Conservation (phyloP, 2,888 invertebrate genomes). For the Chrysolina oricalcia region DNA sequence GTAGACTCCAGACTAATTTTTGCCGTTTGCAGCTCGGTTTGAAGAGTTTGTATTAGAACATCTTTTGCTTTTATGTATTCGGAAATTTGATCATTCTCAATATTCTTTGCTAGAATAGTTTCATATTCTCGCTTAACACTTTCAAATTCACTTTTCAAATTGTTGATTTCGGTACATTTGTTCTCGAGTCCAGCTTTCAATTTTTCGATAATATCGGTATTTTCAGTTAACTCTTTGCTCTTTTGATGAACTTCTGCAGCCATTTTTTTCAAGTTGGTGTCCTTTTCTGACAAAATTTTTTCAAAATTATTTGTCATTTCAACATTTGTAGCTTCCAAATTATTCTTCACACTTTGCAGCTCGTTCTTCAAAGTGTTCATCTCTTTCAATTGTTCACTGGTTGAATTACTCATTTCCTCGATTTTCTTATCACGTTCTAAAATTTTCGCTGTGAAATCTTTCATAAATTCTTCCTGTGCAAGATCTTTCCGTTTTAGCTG, state of each 20-base stretch:
- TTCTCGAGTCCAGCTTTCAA: constrained; percentile 57
- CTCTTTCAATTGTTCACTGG: constrained; percentile 40
- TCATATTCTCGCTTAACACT: constrained; percentile 48
- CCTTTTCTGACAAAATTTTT: constrained; percentile 45
- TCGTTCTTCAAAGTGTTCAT: constrained; percentile 52
- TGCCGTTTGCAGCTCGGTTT: constrained; percentile 66
- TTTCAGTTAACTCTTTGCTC: constrained; percentile 28
- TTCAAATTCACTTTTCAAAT: constrained; percentile 58
- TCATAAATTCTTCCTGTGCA: constrained; percentile 63
- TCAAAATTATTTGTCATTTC: constrained; percentile 41
- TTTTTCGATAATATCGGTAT: constrained; percentile 43
- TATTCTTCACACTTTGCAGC: constrained; percentile 37
- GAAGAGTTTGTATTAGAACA: constrained; percentile 63
- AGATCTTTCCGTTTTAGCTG: constrained; percentile 63
- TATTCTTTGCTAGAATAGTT: constrained; percentile 32
- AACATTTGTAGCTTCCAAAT: constrained; percentile 30
- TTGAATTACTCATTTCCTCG: constrained; percentile 57
- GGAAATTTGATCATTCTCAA: constrained; percentile 28
- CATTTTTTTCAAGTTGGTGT: constrained; percentile 44
- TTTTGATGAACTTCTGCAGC: constrained; percentile 37
- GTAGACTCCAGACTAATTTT: constrained; percentile 64
- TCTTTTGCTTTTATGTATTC: constrained; percentile 37
- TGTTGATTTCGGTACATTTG: constrained; percentile 57
- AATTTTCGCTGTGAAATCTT: constrained; percentile 67
- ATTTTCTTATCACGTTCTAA: constrained; percentile 70